phyloP scores from a whole-genome alignment of 2,113 vertebrate species.

The Archilochus colubris region DNA sequence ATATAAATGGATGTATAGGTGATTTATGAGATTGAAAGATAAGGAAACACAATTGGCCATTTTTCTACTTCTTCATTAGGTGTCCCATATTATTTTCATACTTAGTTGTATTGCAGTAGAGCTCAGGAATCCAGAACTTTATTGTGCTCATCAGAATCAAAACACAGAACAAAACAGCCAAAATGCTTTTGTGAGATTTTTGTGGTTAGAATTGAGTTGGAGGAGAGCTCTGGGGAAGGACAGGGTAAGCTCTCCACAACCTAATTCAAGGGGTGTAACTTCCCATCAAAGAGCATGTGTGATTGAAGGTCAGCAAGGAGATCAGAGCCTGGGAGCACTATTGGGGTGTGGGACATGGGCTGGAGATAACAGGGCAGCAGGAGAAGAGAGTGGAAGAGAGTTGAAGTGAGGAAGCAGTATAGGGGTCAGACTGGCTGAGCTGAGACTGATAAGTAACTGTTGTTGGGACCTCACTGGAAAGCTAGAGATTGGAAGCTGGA shows the following conservation, averaged over 20 bases:
- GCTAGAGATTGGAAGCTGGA: not conserved
- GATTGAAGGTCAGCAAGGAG: not conserved
- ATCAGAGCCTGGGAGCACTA: not conserved
- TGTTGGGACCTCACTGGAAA: not conserved
- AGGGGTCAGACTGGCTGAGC: not conserved
- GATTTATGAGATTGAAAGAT: not conserved
- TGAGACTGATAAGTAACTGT: not conserved
- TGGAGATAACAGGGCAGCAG: not conserved
- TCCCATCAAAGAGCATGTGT: not conserved
- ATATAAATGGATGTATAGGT: not conserved
- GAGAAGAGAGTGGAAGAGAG: not conserved
- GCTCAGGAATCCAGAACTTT: not conserved
- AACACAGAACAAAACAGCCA: not conserved
- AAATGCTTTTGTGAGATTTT: not conserved
- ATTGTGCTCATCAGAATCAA: not conserved
- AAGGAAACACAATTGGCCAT: not conserved
- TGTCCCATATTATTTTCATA: not conserved
- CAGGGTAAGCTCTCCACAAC: not conserved
- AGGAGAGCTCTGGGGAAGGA: not conserved
- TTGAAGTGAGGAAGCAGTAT: not conserved
- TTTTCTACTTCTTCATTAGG: not conserved
- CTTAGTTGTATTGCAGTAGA: not conserved
- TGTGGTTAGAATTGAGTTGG: not conserved
- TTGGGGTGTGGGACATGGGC: rapidly evolving
- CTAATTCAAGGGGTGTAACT: not conserved